phyloP scores from a whole-genome alignment of 2,797 vertebrate species.

The Pangasius larnaudii region DNA sequence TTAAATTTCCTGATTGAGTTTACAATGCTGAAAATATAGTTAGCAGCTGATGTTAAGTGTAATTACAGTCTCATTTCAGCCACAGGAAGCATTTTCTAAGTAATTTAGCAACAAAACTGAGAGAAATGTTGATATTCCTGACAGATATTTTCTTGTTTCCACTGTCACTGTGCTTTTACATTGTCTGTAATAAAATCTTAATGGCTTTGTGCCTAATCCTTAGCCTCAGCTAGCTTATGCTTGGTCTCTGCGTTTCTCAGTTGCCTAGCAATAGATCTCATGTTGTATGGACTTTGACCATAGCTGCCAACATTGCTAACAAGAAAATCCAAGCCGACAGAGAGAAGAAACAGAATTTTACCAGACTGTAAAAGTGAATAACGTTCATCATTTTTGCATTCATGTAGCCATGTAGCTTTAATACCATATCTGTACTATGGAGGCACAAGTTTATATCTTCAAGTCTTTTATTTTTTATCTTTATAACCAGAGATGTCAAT shows the following conservation, averaged over 20 bases:
- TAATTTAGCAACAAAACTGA: neutral
- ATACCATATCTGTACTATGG: neutral
- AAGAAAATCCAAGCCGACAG: no score
- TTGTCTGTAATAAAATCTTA: neutral
- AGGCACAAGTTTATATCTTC: neutral
- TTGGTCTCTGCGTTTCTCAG: neutral
- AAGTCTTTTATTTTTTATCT: neutral
- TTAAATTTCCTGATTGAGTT: neutral
- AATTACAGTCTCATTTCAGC: neutral
- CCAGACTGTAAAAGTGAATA: neutral
- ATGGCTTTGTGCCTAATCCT: neutral
- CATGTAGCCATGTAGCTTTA: neutral
- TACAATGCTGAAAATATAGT: neutral
- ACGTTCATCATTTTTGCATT: neutral
- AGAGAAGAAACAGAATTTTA: neutral
- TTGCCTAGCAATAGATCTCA: neutral
- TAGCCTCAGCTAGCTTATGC: neutral
- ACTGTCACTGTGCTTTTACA: neutral
- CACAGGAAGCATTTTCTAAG: neutral
- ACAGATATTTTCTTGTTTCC: neutral
- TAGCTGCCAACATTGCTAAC: neutral
- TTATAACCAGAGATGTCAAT: neutral
- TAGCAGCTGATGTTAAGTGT: no score
- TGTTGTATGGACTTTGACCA: neutral
- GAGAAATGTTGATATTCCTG: neutral